phyloP scores from a whole-genome alignment of 2,113 vertebrate genomes.

The Microcebus jonahi region DNA sequence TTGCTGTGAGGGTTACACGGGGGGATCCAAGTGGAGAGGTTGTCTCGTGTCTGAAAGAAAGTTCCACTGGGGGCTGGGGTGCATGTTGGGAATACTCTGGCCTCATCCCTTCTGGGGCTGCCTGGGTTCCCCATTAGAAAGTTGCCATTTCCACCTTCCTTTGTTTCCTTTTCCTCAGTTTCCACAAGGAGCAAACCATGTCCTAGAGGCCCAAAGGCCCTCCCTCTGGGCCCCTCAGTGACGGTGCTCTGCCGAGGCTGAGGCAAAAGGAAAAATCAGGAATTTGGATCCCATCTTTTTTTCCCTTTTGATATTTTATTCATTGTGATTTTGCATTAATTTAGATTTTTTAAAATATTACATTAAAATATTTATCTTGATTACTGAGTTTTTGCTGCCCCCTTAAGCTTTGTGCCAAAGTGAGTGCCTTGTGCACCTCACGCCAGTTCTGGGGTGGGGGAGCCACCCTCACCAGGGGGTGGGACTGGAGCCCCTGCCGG shows the following conservation, averaged over 20 bases:
- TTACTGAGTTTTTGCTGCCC: neutral
- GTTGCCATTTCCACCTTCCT: neutral
- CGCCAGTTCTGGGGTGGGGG: neutral
- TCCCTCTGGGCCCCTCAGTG: neutral
- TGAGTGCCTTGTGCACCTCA: neutral
- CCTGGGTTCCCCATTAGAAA: neutral
- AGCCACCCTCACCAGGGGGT: accelerated
- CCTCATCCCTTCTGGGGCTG: neutral
- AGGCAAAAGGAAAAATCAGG: neutral
- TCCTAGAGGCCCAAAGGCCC: too few species aligned
- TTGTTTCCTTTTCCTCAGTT: neutral
- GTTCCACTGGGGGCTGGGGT: too few species aligned
- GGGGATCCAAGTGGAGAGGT: neutral
- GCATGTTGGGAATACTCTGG: neutral
- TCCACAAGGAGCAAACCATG: neutral
- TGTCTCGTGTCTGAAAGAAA: neutral
- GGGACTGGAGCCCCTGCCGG: neutral
- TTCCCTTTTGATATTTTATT: neutral
- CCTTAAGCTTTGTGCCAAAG: neutral
- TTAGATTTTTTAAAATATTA: neutral
- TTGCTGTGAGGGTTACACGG: neutral
- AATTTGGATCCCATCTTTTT: neutral
- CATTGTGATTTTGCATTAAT: neutral
- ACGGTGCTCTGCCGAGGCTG: neutral
- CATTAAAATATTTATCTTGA: neutral